A percentile compares a stretch with the other conserved stretches of the same genome.
phyloP scores from a whole-genome alignment of 2,797 vertebrate species.

The Carduelis carduelis region DNA sequence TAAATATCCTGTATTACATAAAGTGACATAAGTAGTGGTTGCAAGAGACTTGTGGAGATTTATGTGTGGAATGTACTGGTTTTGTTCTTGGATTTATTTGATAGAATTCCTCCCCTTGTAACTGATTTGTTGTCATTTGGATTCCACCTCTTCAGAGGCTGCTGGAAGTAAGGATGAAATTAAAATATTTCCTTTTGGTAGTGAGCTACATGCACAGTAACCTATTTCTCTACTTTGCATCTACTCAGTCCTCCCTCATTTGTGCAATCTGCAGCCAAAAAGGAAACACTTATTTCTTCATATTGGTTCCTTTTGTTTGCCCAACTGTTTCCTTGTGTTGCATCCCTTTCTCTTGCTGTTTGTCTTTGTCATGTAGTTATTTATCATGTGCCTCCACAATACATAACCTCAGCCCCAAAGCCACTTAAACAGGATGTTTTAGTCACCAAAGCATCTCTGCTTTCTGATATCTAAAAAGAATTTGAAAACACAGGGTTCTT shows the following conservation, averaged over 20 bases:
- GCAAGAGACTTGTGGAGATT: neutral
- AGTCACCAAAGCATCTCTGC: neutral
- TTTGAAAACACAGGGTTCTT: neutral
- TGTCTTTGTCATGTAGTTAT: neutral
- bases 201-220: neutral
- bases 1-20: neutral
- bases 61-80: neutral
- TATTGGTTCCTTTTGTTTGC: slow-evolving; percentile 24
- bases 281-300: slow-evolving; percentile 8
- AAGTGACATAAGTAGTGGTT: neutral
- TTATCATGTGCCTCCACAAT: neutral
- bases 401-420: neutral
- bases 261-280: slow-evolving; percentile 7
- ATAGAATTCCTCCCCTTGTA: slow-evolving; percentile 8
- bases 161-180: slow-evolving; percentile 21
- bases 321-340: neutral
- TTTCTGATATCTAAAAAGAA: neutral
- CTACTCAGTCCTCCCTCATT: neutral
- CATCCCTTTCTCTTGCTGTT: neutral
- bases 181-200: neutral
- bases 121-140: slow-evolving; percentile 3
- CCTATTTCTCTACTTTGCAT: neutral
- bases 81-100: slow-evolving; percentile 36
- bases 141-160: slow-evolving; percentile 5
- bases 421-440: neutral